phyloP scores from a whole-genome alignment of 2,113 vertebrate genomes.

The Phylloscopus whistleri region DNA sequence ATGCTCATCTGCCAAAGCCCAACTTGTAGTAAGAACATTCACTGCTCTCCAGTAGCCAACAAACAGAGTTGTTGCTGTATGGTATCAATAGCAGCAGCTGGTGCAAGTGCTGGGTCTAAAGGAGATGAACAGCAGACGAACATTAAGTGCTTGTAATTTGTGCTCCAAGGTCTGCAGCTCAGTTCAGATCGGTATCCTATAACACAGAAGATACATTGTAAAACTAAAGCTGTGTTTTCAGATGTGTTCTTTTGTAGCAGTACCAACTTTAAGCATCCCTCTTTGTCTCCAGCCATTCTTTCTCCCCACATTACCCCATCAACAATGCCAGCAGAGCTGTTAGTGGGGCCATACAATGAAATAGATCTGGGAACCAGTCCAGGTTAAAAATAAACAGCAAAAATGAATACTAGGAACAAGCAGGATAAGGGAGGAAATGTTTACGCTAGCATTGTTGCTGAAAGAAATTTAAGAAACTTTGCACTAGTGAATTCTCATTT shows the following conservation, averaged over 20 bases:
- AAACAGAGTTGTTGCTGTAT: not conserved
- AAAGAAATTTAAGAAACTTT: constrained; percentile 17
- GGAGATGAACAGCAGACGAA: not conserved
- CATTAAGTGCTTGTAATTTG: not conserved
- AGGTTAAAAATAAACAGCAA: constrained; percentile 58
- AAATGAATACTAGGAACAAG: constrained; percentile 37
- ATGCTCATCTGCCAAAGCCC: constrained; percentile 26
- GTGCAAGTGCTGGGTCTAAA: not conserved
- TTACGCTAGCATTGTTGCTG: not conserved
- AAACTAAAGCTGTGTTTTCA: constrained; percentile 31
- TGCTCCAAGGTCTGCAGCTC: constrained; percentile 7
- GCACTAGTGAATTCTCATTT: not conserved
- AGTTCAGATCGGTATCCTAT: not conserved
- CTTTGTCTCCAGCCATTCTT: constrained; percentile 18
- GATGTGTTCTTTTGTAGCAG: not conserved
- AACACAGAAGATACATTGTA: constrained; percentile 3
- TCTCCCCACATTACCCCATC: not conserved
- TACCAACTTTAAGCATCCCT: constrained; percentile 3
- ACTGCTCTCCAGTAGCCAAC: constrained; percentile 8
- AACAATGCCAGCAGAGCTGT: constrained; percentile 7
- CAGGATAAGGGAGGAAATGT: not conserved
- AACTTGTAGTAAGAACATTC: not conserved
- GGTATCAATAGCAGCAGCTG: constrained; percentile 33
- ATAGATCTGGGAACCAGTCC: constrained; percentile 24
- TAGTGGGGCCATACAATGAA: constrained; percentile 26